Conservation (phyloP, 2,888 invertebrate genomes). For the Zygogramma bicolorata region DNA sequence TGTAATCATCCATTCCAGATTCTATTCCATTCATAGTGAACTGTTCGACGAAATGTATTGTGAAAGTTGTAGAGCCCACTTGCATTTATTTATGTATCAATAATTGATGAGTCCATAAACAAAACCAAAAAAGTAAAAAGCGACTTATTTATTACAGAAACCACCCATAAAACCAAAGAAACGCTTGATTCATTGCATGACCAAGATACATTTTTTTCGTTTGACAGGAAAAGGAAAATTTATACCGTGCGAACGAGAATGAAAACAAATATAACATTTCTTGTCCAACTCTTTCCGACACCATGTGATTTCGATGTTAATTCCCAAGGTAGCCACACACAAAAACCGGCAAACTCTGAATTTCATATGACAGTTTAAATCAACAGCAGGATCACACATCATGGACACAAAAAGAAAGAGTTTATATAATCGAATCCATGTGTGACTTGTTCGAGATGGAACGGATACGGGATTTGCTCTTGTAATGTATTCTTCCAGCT, state of each 20-base stretch:
- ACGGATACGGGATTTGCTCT: constrained; percentile 19
- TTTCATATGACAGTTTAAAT: constrained; percentile 52
- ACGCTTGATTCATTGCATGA: constrained; percentile 51
- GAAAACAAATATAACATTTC: constrained; percentile 62
- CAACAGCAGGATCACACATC: constrained; percentile 48
- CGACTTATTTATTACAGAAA: constrained; percentile 55
- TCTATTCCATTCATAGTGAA: background rate
- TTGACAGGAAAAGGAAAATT: constrained; percentile 57
- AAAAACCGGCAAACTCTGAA: constrained; percentile 55
- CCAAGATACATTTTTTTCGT: constrained; percentile 51
- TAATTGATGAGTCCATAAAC: constrained; percentile 56
- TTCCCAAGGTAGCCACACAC: constrained; percentile 50
- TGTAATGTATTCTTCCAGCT: constrained; percentile 33
- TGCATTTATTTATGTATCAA: constrained; percentile 47
- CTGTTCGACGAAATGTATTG: background rate
- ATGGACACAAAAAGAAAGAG: constrained; percentile 39
- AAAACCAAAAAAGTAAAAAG: constrained; percentile 52
- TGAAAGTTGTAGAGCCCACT: constrained; percentile 13
- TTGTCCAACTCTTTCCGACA: constrained; percentile 59
- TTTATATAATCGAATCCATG: constrained; percentile 30
- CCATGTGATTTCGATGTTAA: constrained; percentile 60
- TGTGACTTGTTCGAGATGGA: constrained; percentile 33
- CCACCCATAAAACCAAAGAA: constrained; percentile 55
- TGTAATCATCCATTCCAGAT: background rate
- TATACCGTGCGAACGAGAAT: constrained; percentile 63